phyloP scores from a whole-genome alignment of 2,797 vertebrate genomes.

The Tarsius wallacei region DNA sequence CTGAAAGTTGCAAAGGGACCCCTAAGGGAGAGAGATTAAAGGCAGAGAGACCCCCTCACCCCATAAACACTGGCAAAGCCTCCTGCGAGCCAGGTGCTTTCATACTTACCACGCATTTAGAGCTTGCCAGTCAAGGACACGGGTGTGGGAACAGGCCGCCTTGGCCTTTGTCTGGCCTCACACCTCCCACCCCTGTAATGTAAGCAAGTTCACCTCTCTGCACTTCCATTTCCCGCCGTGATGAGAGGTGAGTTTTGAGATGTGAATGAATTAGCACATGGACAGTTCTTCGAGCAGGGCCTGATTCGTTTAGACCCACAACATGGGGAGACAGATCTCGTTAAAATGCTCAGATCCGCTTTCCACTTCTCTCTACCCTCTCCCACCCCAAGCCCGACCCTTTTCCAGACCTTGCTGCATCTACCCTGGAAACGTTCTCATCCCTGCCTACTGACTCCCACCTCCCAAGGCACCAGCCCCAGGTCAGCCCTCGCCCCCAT shows the following conservation, averaged over 20 bases:
- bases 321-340: not conserved
- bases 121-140: not conserved
- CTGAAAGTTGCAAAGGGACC: not conserved
- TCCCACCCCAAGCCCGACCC: not conserved
- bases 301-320: not conserved
- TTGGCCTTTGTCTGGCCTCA: not conserved
- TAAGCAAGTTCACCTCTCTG: not conserved
- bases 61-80: rapidly evolving
- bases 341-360: not conserved
- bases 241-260: not conserved
- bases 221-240: not conserved
- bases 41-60: not conserved
- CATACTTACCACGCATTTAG: too few species aligned
- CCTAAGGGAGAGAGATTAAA: not conserved
- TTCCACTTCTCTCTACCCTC: not conserved
- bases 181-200: not conserved
- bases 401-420: not conserved
- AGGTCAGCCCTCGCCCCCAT: not conserved
- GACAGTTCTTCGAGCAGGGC: not conserved
- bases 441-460: not conserved
- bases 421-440: not conserved
- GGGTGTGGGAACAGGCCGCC: too few species aligned
- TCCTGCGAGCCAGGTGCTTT: not conserved
- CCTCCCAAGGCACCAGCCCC: not conserved
- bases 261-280: not conserved